phyloP scores from a whole-genome alignment of 2,797 vertebrate species.

The Acridotheres tristis region DNA sequence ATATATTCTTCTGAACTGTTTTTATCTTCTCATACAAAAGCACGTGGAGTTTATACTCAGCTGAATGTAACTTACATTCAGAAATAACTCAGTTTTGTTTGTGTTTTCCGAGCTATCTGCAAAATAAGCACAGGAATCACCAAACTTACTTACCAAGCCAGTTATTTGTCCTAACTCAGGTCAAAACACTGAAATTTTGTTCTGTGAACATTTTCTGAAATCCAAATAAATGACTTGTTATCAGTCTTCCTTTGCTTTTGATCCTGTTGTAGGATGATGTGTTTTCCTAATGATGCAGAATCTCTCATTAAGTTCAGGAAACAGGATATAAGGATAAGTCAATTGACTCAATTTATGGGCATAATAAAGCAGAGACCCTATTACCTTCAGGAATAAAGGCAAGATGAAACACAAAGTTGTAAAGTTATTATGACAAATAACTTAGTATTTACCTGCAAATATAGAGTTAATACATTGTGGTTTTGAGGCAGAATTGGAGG shows the following conservation, averaged over 20 bases:
- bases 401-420: conserved; percentile 80
- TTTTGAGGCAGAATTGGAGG: conserved; percentile 73
- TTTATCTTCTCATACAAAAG: conserved; percentile 5
- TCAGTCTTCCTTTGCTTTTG: conserved; percentile 78
- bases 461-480: conserved; percentile 73
- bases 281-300: conserved; percentile 85
- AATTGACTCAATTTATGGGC: conserved; percentile 85
- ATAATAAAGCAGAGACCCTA: conserved; percentile 79
- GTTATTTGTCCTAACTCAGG: conserved; percentile 63
- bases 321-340: conserved; percentile 87
- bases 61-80: neutral
- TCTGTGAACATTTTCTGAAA: conserved; percentile 73
- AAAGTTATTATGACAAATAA: conserved; percentile 81
- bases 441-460: conserved; percentile 77
- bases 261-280: conserved; percentile 81
- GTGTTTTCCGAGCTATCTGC: conserved; percentile 21
- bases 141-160: conserved; percentile 31
- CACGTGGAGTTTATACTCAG: neutral
- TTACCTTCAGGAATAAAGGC: conserved; percentile 80
- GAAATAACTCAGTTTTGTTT: neutral
- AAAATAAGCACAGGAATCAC: neutral
- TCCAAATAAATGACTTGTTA: conserved; percentile 78
- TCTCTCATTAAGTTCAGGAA: conserved; percentile 87
- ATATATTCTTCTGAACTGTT: neutral
- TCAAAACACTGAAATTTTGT: conserved; percentile 73